Base-by-base conservation (phyloP, 1,140 invertebrate species). In the Cryptotermes secundus region DNA sequence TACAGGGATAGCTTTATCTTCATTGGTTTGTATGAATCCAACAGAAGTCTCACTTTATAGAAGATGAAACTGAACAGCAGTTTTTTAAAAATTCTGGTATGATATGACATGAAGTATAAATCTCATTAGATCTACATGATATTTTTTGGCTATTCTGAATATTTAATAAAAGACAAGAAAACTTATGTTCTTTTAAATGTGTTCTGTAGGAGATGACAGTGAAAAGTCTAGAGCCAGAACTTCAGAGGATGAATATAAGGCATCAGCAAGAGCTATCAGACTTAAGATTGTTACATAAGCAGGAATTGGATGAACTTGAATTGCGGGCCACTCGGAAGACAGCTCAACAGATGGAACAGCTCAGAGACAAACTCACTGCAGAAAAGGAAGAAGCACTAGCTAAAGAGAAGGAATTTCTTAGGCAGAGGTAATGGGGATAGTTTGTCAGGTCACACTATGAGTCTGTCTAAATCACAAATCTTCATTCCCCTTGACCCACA, bases 171-270 rank as follows among this genome's bases (percentile, higher is more conserved):
- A 2, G 9, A 42, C 9, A 9, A 3, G 2, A 42, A 42, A 14
- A 42, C 9, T 42, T 42, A 42, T 14, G 16, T 42, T 49, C 22
- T 34, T n/a, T 85, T 24, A 83, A 84, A 31, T 79, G 16, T 36
- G 26, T 72, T 31, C 65, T 86, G 42, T 53, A 93, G 93, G 94
- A 95, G 87, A 90, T 94, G 87, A 95, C 94, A 0, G 93, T 95
- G 1, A 94, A 94, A 87, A 94, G 94, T 16, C 88, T 95, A n/a
- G 94, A 95, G 87, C 92, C 93, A 4, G 94, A 95, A 89, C 89
- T 95, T 12, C 91, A 93, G 86, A 92, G 90, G 72, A 94, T 95
- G 92, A 91, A 92, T 59, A 90, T 90, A 19, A 89, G 92, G 16
- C 93, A 94, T 86, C 91, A 93, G 87, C 91, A 92, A 72, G 92